phyloP scores from a whole-genome alignment of 2,113 vertebrate species.

The Oceanites oceanicus region DNA sequence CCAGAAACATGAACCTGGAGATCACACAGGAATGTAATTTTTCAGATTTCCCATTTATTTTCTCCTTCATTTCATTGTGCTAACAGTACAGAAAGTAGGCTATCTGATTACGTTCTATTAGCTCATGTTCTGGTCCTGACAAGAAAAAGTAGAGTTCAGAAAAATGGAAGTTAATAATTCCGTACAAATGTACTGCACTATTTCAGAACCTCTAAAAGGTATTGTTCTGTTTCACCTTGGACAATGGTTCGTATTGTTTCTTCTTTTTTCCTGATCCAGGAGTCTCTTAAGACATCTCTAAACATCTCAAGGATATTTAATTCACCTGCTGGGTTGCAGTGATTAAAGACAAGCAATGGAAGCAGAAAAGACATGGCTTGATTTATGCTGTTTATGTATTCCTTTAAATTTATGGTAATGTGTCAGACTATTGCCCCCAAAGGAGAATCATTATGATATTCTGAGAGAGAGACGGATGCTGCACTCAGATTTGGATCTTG shows the following conservation, averaged over 20 bases:
- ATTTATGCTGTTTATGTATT: background rate
- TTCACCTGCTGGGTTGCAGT: background rate
- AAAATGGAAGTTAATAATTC: background rate
- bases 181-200: background rate
- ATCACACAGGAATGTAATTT: background rate
- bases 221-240: accelerated
- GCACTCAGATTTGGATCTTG: slow-evolving; percentile 4
- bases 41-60: background rate
- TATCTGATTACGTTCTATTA: background rate
- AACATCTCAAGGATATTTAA: background rate
- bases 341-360: background rate
- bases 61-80: background rate
- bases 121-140: background rate
- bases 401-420: slow-evolving; percentile 1
- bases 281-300: background rate
- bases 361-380: background rate
- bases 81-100: background rate
- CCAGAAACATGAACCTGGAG: background rate
- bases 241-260: background rate
- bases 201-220: background rate
- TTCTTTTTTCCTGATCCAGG: background rate
- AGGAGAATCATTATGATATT: slow-evolving; percentile 4
- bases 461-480: slow-evolving; percentile 3
- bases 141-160: background rate
- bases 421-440: background rate